Evolutionary conservation across 2,113 vertebrate species (phyloP).

Genomic region (Ameiurus melas): DNA sequence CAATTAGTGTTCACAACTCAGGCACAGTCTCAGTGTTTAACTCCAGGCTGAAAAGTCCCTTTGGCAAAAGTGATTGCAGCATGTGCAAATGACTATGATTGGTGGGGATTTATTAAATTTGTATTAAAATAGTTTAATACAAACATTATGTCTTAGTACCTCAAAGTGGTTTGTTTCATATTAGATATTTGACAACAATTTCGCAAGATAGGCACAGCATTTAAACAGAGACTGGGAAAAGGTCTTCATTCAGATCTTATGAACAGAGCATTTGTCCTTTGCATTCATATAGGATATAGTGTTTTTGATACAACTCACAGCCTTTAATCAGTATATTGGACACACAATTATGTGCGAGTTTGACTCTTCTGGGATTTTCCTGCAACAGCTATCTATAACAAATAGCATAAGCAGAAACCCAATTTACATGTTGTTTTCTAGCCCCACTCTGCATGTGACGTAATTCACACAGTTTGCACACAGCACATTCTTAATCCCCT

Average conservation of each 20-base stretch:
- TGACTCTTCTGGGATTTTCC: not conserved
- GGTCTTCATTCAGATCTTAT: not conserved
- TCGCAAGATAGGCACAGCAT: not conserved
- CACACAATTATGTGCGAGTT: not conserved
- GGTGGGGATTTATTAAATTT: not conserved
- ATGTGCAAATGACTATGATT: not conserved
- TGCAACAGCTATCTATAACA: not conserved
- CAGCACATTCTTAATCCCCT: not conserved
- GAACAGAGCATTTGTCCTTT: not conserved
- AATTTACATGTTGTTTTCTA: slow-evolving; percentile 4
- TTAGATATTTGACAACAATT: not conserved
- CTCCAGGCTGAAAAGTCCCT: no score
- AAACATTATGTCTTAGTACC: not conserved
- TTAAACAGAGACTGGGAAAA: not conserved
- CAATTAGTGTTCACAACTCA: no score
- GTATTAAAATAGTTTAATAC: not conserved
- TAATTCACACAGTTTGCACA: not conserved
- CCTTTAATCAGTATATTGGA: slow-evolving; percentile 1
- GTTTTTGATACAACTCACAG: not conserved
- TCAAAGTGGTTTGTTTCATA: not conserved
- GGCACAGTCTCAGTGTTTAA: no score
- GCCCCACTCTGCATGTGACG: not conserved
- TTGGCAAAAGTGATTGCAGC: not conserved
- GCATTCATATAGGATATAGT: not conserved
- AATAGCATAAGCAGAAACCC: not conserved